Conservation (phyloP, 2,797 vertebrate species). For the Helarctos malayanus region DNA sequence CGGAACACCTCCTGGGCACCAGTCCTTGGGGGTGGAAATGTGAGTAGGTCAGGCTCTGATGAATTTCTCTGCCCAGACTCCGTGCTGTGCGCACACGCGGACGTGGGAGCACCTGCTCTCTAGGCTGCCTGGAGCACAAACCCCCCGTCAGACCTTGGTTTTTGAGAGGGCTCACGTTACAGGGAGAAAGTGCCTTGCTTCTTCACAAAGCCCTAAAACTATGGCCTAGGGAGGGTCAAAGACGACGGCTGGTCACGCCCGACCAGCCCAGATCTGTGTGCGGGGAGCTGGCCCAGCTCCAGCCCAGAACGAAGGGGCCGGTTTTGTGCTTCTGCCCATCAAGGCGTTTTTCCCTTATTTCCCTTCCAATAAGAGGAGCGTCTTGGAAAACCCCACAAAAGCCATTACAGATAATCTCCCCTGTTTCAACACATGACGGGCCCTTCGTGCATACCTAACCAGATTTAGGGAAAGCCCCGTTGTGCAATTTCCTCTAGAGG, state of each 20-base stretch:
- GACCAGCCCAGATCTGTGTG: rapidly evolving
- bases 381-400: background rate
- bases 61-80: background rate
- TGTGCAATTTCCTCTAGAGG: background rate
- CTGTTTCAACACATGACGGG: background rate
- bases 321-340: background rate
- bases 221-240: no score
- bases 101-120: no score
- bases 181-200: background rate
- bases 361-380: background rate
- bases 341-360: background rate
- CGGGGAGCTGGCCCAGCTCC: background rate
- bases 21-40: background rate
- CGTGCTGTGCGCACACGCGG: rapidly evolving
- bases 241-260: background rate
- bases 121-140: background rate
- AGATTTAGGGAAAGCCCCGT: background rate
- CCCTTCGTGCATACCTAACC: no score
- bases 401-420: background rate
- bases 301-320: background rate
- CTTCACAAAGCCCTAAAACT: background rate
- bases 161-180: background rate
- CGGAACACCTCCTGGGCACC: rapidly evolving
- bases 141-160: background rate
- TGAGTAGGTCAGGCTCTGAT: rapidly evolving